Evolutionary conservation across 2,888 invertebrate species (phyloP).

Genomic region (Emesis castigata): DNA sequence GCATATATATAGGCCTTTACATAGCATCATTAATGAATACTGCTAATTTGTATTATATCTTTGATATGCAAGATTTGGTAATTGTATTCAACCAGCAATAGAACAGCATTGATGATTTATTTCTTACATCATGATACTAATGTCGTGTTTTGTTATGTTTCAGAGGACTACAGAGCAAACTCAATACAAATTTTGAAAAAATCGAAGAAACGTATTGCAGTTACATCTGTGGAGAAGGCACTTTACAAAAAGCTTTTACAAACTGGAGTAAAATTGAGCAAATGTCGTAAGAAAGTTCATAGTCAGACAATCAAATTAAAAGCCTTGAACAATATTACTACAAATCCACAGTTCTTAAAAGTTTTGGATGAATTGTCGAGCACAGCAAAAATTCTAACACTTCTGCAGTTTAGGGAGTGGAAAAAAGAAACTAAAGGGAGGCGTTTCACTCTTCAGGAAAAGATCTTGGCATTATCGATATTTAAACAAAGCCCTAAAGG

Average conservation of each 20-base stretch:
- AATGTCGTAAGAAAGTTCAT: constrained; percentile 20
- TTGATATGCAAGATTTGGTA: too few relatives aligned
- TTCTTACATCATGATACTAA: background rate
- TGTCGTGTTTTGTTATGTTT: background rate
- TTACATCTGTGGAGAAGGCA: background rate
- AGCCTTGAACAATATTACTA: constrained; percentile 7
- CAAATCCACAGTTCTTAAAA: constrained; percentile 23
- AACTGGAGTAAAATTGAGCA: constrained; percentile 22
- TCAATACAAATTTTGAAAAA: background rate
- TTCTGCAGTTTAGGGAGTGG: constrained; percentile 24
- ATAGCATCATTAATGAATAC: too few relatives aligned
- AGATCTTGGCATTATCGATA: constrained; percentile 52
- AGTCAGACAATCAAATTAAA: constrained; percentile 17
- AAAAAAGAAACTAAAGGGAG: constrained; percentile 46
- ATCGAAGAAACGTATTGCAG: background rate
- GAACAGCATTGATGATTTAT: too few relatives aligned
- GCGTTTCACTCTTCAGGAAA: constrained; percentile 50
- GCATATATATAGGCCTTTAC: too few relatives aligned
- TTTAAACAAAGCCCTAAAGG: constrained; percentile 45
- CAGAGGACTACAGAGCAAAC: background rate
- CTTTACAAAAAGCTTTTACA: background rate
- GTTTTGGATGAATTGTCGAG: constrained; percentile 14
- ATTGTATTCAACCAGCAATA: too few relatives aligned
- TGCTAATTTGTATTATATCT: too few relatives aligned
- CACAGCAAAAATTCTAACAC: constrained; percentile 27